Evolutionary conservation across 2,113 vertebrate species (phyloP).

Genomic region (Aptenodytes patagonicus): DNA sequence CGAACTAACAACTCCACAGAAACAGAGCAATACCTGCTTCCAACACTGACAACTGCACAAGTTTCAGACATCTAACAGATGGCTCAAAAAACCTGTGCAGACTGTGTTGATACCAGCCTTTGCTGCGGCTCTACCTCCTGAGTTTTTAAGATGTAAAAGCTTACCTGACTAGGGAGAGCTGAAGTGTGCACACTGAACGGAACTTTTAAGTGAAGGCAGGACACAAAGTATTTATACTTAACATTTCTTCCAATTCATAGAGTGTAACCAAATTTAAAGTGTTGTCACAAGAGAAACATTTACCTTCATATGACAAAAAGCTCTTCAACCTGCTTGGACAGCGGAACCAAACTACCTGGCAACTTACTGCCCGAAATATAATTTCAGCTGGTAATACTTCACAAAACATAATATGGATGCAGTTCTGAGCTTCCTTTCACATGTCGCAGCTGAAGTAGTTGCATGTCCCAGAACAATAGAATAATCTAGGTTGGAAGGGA

Average conservation of each 20-base stretch:
- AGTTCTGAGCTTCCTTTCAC: not conserved
- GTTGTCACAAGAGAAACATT: not conserved
- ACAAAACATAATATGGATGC: not conserved
- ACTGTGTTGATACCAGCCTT: not conserved
- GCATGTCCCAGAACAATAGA: not conserved
- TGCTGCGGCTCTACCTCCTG: not conserved
- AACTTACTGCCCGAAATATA: not conserved
- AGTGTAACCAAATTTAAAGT: not conserved
- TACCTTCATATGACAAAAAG: not conserved
- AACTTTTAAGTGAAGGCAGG: not conserved
- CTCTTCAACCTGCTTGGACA: not conserved
- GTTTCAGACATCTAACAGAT: not conserved
- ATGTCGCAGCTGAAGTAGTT: not conserved
- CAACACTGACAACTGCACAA: not conserved
- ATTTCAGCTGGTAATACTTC: not conserved
- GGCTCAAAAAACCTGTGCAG: not conserved
- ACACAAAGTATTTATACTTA: not conserved
- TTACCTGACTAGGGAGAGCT: not conserved
- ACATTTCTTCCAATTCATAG: not conserved
- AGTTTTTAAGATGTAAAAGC: not conserved
- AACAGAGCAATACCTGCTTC: not conserved
- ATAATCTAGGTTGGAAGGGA: not conserved
- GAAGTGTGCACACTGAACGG: fast-evolving
- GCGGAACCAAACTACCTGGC: not conserved
- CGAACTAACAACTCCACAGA: not conserved